Base-by-base conservation (phyloP, 2,797 vertebrate genomes). In the Channa striata region DNA sequence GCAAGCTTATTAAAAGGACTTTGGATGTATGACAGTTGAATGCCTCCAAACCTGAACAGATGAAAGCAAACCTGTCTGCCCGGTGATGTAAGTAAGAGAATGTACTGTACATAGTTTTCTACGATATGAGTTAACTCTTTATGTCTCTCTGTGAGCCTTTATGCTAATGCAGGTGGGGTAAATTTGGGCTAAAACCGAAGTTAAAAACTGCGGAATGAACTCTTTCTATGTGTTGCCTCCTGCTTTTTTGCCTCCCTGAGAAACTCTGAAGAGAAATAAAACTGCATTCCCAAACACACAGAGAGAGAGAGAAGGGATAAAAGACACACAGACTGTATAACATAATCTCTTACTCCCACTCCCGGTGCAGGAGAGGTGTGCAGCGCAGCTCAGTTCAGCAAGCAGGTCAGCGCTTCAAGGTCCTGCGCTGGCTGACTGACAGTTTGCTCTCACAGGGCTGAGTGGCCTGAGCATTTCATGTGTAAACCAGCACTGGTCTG, bases 401-500 rank as follows among this genome's bases (percentile, higher is more conserved):
- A 81, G 74, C 87, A 88, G 92, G 85, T 91, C 86, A 87, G 73
- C 10, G 88, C 87, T 93, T 83, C 81, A 80, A 93, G 91, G 88
- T 89, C 86, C 82, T 78, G 6, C 43, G 8, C 63, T 14, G 73
- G 65, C 70, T 91, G 92, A 93, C 86, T 90, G 92, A 92, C 91
- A 92, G 87, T 78, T 89, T 80, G 83, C 91, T 93, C 91, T 94
- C 82, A 81, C 80, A 85, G 92, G 92, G 89, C 88, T 95, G 90
- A 89, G 77, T 92, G 92, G 92, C 89, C 76, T 63, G 86, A 93
- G 77, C 86, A 90, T 93, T 93, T 93, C 92, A 94, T 93, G 93
- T 95, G 94, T 94, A 93, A 95, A 88, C 89, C 91, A 88, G 85
- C 77, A 81, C 50, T 84, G 87, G 87, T 91, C 92, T 92, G 93